Base-by-base conservation (phyloP, 2,888 invertebrate genomes). In the Blastobasis adustella region DNA sequence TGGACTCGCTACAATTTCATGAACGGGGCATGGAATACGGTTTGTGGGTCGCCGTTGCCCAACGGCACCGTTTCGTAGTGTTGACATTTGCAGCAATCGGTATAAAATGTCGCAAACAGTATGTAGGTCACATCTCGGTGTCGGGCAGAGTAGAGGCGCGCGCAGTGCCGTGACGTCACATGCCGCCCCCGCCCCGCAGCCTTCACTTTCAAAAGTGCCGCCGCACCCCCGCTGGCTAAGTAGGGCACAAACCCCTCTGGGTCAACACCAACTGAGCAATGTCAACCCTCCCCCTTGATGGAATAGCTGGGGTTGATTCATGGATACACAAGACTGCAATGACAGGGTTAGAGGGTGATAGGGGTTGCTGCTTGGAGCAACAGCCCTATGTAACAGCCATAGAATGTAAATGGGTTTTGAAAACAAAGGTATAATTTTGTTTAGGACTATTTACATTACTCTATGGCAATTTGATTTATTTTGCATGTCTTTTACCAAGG, bases 131-230 rank as follows among this genome's bases (percentile, higher is more conserved):
- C 45, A 23, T 23, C 23, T 45, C 51, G 53, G 57, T 62, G 65
- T 63, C 54, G 66, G 70, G 8, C 42, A 8, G 76, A 79, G 76
- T 74, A 69, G 55, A 10, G 75, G 82, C 84, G 85, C 82, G 79
- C 86, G 85, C 83, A 72, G 65, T 76, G 77, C 86, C 86, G 85
- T 86, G 82, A 84, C 65, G 37, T 38, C 55, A 55, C 59, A 69
- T 76, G 64, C 67, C 50, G 40, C 45, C 45, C 47, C 58, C 69
- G 68, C 72, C 75, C 76, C 77, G 37, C 37, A 46, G 46, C 50
- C 44, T 51, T 51, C 54, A 49, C 54, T 51, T 54, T 51, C 54
- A 23, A 46, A 10, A 23, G 23, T 23, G 23, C 42, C 38, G n/a
- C 7, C 10, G 8, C n/a, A 37, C 9, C 37, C 44, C 44, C 5